phyloP scores from a whole-genome alignment of 2,888 invertebrate genomes.

The Norana najaformis region DNA sequence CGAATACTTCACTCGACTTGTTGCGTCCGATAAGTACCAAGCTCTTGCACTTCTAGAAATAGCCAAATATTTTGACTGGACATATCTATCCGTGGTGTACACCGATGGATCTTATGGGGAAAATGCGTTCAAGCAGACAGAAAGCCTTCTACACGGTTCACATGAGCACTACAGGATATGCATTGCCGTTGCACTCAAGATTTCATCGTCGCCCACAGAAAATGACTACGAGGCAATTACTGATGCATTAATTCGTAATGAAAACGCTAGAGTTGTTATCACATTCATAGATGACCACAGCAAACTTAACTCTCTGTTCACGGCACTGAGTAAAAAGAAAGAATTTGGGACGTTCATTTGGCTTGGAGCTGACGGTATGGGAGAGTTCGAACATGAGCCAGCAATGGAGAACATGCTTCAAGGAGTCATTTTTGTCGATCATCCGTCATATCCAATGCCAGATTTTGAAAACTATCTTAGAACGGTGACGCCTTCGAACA shows the following conservation, averaged over 20 bases:
- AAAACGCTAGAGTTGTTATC: constrained; percentile 34
- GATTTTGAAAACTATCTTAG: background rate
- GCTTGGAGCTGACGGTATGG: constrained; percentile 20
- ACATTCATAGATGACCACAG: constrained; percentile 14
- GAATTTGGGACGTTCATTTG: constrained; percentile 26
- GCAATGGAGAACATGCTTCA: constrained; percentile 27
- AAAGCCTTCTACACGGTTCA: background rate
- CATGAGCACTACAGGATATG: constrained; percentile 22
- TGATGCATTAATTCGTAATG: background rate
- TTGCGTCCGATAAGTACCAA: constrained; percentile 51
- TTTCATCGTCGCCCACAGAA: background rate
- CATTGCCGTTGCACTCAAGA: constrained; percentile 24
- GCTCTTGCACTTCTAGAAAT: constrained; percentile 49
- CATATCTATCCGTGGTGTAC: constrained; percentile 75
- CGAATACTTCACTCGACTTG: constrained; percentile 51
- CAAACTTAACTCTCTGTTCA: background rate
- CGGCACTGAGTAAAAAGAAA: background rate
- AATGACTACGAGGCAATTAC: constrained; percentile 16
- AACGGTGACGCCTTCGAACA: background rate
- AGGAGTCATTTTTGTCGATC: constrained; percentile 24
- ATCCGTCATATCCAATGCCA: background rate
- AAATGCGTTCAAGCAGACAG: constrained; percentile 45
- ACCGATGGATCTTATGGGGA: constrained; percentile 68
- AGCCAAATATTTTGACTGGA: constrained; percentile 69
- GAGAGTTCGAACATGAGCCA: constrained; percentile 31